These are phyloP conservation scores for Pentalonia nigronervosa DNA, from an alignment of 1,140 invertebrate species.

Conservation along the genomic window DNA sequence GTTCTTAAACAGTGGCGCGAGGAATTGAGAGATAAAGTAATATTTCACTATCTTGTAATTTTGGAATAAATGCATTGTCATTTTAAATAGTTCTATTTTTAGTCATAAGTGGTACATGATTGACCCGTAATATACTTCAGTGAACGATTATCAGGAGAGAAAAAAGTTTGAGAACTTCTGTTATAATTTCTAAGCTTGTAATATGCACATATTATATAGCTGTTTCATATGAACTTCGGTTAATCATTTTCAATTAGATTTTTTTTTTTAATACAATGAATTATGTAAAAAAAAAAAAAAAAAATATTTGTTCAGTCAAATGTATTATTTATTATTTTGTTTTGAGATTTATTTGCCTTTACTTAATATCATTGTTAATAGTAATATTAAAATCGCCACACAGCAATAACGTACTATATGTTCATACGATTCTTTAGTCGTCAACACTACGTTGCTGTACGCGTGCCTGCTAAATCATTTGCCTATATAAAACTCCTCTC, in stretches of 20 bases:
- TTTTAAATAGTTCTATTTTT: too few relatives aligned
- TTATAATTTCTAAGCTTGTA: neutral
- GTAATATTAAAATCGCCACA: too few relatives aligned
- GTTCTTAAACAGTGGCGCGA: neutral
- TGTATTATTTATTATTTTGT: neutral
- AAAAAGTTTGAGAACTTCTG: neutral
- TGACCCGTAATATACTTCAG: too few relatives aligned
- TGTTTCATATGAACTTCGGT: neutral
- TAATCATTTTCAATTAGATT: neutral
- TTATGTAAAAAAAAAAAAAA: neutral
- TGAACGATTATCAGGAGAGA: too few relatives aligned
- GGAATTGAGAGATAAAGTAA: neutral
- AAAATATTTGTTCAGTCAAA: neutral
- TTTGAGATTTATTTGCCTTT: neutral
- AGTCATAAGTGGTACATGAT: too few relatives aligned
- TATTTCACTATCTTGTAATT: too few relatives aligned
- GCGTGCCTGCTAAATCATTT: neutral
- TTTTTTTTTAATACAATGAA: neutral
- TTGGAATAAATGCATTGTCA: too few relatives aligned
- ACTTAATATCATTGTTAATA: neutral
- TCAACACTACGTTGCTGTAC: neutral
- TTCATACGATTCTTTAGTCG: neutral
- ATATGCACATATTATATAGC: neutral
- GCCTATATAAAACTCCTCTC: slow-evolving; percentile 16
- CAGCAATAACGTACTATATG: too few relatives aligned